Base-by-base conservation (phyloP, 2,797 vertebrate species). In the Acrocephalus scirpaceus region DNA sequence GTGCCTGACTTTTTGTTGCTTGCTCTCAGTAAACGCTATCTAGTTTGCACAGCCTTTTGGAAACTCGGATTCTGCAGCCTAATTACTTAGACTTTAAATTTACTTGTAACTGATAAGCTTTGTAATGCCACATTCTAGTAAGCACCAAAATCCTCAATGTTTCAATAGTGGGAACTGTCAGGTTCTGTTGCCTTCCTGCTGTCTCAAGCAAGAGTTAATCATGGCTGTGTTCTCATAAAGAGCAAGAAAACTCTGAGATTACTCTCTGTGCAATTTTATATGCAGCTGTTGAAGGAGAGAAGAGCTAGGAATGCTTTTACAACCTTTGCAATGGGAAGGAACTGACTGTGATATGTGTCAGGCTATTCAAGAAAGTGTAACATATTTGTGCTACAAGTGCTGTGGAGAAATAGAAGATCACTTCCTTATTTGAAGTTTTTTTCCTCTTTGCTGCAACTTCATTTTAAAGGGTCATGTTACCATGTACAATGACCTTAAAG, bases 131-230 rank as follows among this genome's bases (percentile, higher is more conserved):
- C 10, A 2, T 91, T 82, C 27, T 42, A 79, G 26, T 51, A n/a
- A 60, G 62, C 22, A 38, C 27, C 1, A 1, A 61, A 62, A 34
- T 75, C 75, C n/a, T 22, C 26, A 29, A 7, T 12, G 4, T 77
- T 81, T 66, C 1, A 4, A 0, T 34, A 15, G 40, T 23, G 85
- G 30, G 9, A 73, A 5, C 17, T 36, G 1, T 34, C 47, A 72
- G 10, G 13, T 78, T 74, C 71, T 92, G 10, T 73, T 84, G 30
- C 30, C 21, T 74, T 16, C 36, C 9, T 70, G 61, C 20, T 85
- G 10, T 64, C 38, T 66, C 23, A 81, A 38, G 19, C 13, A 60
- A 32, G 19, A 14, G 21, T 45, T 7, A 67, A 13, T 74, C 32
- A 62, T 40, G 21, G 20, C 38, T 25, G 6, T 77, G 13, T 70